Percentiles rank a stretch among this genome's conserved stretches.
Evolutionary conservation across 2,113 vertebrate species (phyloP).

Genomic region (Oncorhynchus mykiss): DNA sequence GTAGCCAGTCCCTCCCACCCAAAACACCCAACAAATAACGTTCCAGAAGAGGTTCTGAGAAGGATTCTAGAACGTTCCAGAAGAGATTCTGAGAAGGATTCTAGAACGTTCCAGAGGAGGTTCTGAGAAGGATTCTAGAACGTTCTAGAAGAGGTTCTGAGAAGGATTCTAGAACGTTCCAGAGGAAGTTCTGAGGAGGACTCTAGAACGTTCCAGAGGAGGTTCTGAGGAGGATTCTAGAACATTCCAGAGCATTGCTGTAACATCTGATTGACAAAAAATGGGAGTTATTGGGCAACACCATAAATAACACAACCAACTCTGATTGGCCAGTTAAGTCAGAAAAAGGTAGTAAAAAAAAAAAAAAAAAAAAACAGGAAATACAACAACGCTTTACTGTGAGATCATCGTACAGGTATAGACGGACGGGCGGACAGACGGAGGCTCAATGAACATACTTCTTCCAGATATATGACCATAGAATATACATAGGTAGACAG

Average conservation of each 20-base stretch:
- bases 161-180: neutral
- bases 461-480: neutral
- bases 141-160: neutral
- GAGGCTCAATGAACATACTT: neutral
- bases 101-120: too few species aligned
- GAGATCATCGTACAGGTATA: neutral
- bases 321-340: neutral
- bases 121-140: neutral
- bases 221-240: neutral
- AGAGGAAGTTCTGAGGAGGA: neutral
- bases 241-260: neutral
- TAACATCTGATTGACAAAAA: neutral
- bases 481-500: neutral
- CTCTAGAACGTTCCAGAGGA: neutral
- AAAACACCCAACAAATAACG: too few species aligned
- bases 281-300: neutral
- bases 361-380: neutral
- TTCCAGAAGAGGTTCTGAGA: too few species aligned
- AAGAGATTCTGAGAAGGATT: too few species aligned
- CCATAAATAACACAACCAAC: neutral
- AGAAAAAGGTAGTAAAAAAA: neutral
- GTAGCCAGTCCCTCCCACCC: slow-evolving; percentile 66
- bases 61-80: too few species aligned
- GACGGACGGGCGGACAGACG: neutral
- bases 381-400: slow-evolving; percentile 17